Evolutionary conservation across 64 coral and sea anemone genomes (phyloP), one percentile per base, ranked within the genome.

Genomic region (Hydrozoanthus tunicans): DNA sequence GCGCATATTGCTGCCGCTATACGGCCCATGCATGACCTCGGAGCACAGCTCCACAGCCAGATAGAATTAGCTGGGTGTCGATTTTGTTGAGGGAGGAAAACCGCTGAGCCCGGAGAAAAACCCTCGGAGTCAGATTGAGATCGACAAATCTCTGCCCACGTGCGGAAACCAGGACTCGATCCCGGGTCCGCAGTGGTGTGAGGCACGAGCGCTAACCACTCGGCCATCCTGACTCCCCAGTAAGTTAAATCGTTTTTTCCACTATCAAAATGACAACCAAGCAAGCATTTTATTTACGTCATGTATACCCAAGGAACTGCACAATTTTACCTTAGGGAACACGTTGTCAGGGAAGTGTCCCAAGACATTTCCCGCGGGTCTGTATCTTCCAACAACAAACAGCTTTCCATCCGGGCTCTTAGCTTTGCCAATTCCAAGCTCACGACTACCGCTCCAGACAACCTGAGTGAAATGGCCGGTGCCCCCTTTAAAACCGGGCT

Each of bases 391-490:
- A 15, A 98, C 96, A 26, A 95, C 80, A 76, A 93, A 98, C 58
- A 93, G 53, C 53, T 83, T 93, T 55, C 94, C 96, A 98, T 98
- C 96, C 66, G 64, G 89, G 65, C 93, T 98, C 67, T 91, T 93
- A 7, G 93, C 92, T n/a, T 85, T 91, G 17, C 93, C 96, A 13
- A 95, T 82, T 14, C 91, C 96, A 83, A 98, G 20, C 61, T 98
- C 96, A n/a, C 56, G 61, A 15, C 91, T 93, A 27, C 79, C 93
- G 17, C 91, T 79, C 96, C 96, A 98, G 14, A 98, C 96, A 6
- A 98, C 91, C 85, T 99, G 97, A 0, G 94, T 96, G 51, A 99
- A 99, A 90, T 99, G 97, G 27, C 97, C 94, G 2, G 97, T 99
- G 58, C 71, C 91, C 8, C 77, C 9, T 10, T 91, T 68, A 92